phyloP scores from a whole-genome alignment of 2,888 invertebrate species.

The Seladonia tumulorum region DNA sequence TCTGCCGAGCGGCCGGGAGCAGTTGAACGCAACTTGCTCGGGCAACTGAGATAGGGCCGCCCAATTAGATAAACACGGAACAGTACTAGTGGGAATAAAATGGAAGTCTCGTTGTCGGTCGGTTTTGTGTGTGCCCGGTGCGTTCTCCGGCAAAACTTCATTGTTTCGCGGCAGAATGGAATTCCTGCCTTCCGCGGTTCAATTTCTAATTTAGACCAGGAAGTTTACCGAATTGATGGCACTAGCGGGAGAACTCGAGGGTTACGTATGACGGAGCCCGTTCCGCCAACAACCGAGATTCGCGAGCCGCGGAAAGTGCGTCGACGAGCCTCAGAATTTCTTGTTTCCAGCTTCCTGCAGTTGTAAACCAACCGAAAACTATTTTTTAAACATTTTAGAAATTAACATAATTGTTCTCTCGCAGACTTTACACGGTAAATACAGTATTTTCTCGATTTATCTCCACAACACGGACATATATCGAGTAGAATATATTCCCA shows the following conservation, averaged over 20 bases:
- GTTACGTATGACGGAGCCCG: background rate
- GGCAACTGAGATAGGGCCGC: constrained; percentile 30
- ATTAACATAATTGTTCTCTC: no score
- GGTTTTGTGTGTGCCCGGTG: constrained; percentile 16
- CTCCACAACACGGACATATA: no score
- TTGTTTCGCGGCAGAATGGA: constrained; percentile 21
- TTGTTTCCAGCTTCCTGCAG: no score
- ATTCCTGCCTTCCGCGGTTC: constrained; percentile 3
- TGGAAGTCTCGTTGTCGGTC: constrained; percentile 31
- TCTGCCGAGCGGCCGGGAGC: constrained; percentile 8
- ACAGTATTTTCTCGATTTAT: no score
- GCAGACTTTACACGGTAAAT: no score
- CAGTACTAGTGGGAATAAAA: constrained; percentile 21
- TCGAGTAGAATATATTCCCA: no score
- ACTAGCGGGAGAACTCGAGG: background rate
- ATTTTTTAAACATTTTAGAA: no score
- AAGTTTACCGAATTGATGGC: background rate
- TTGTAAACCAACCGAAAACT: no score
- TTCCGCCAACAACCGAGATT: background rate
- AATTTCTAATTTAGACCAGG: constrained; percentile 29
- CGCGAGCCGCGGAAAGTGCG: background rate
- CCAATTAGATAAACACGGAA: constrained; percentile 55
- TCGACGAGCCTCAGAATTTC: no score
- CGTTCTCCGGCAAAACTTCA: constrained; percentile 31
- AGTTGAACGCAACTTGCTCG: constrained; percentile 39